Evolutionary conservation across 2,113 vertebrate species (phyloP).

Genomic region (Eleginops maclovinus): DNA sequence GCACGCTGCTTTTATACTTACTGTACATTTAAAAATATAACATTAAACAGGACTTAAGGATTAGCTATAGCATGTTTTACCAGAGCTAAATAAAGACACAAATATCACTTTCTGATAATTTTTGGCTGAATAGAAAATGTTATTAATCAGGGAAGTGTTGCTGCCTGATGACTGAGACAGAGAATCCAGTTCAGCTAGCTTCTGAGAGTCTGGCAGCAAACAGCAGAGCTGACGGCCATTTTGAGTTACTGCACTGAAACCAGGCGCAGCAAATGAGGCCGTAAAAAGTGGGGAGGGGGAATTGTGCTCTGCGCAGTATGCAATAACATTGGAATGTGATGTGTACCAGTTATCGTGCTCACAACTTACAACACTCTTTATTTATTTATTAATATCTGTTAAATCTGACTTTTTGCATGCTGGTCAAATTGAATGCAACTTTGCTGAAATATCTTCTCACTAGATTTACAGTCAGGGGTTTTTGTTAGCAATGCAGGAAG

Average conservation of each 20-base stretch:
- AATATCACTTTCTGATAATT: no score
- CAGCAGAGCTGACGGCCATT: slow-evolving; percentile 77
- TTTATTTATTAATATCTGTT: slow-evolving; percentile 9
- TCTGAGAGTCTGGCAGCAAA: slow-evolving; percentile 56
- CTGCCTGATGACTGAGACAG: slow-evolving; percentile 44
- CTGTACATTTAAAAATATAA: background rate
- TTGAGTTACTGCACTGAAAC: slow-evolving; percentile 74
- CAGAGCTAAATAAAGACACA: background rate
- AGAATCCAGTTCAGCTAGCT: slow-evolving; percentile 67
- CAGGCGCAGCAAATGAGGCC: slow-evolving; percentile 66
- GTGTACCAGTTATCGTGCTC: slow-evolving; percentile 39
- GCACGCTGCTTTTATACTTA: background rate
- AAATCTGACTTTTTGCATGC: background rate
- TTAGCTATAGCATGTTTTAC: slow-evolving; percentile 6
- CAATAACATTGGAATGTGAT: slow-evolving; percentile 73
- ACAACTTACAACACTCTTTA: slow-evolving; percentile 21
- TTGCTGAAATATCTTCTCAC: background rate
- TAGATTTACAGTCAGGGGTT: background rate
- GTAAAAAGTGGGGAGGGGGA: slow-evolving; percentile 57
- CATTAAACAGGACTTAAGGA: background rate
- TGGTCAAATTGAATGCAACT: background rate
- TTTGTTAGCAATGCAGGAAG: slow-evolving; percentile 18
- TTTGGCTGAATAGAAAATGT: slow-evolving; percentile 10
- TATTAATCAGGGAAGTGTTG: slow-evolving; percentile 26
- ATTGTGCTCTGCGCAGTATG: slow-evolving; percentile 59